These are phyloP conservation scores for fruit fly (Drosophila melanogaster) DNA, from an alignment of 1,140 invertebrate genomes.

Conservation along the genomic window Release_6_plus_ISO1_MT NT_033779.5:8667501-8668000, in stretches of 20 bases:
- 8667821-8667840: conserved; percentile 56
- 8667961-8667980: conserved; percentile 21
- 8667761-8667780: conserved; percentile 64
- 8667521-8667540: conserved; percentile 15
- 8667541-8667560: conserved; percentile 64
- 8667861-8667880: conserved; percentile 66
- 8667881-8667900: conserved; percentile 57
- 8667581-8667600: conserved; percentile 50
- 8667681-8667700: conserved; percentile 11
- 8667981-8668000: conserved; percentile 23
- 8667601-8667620: conserved; percentile 54
- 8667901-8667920: conserved; percentile 77
- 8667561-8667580: conserved; percentile 81
- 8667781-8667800: conserved; percentile 31
- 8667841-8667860: conserved; percentile 70
- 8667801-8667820: conserved; percentile 17
- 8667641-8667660: conserved; percentile 15
- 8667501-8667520: conserved; percentile 69
- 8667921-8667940: conserved; percentile 24
- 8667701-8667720: conserved; percentile 9
- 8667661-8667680: conserved; percentile 17
- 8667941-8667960: conserved; percentile 53
- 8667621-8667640: conserved; percentile 49
- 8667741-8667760: conserved; percentile 55
- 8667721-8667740: conserved; percentile 25